These are phyloP conservation scores for Oreochromis niloticus DNA, from an alignment of 2,113 vertebrate genomes.

Conservation along the genomic window DNA sequence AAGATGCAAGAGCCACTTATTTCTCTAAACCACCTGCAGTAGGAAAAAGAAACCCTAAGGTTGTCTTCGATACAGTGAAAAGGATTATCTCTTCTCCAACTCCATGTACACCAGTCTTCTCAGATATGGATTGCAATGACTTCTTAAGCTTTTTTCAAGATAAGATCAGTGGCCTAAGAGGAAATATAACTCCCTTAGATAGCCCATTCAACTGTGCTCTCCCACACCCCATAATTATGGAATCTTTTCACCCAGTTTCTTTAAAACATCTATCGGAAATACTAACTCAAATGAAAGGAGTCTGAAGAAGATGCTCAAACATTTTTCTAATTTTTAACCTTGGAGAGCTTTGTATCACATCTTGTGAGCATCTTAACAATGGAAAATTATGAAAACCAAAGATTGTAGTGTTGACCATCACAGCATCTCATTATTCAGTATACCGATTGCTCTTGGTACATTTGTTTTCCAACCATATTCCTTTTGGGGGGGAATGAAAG, in stretches of 20 bases:
- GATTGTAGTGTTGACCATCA: not conserved
- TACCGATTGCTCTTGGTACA: no score
- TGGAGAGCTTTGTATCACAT: not conserved
- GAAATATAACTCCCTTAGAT: not conserved
- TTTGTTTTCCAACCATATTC: no score
- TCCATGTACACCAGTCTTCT: no score
- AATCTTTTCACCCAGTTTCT: not conserved
- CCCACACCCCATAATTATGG: not conserved
- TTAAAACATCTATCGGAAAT: fast-evolving
- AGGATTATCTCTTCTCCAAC: not conserved
- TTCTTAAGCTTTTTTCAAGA: not conserved
- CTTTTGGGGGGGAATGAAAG: not conserved
- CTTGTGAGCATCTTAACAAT: not conserved
- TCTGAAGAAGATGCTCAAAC: not conserved
- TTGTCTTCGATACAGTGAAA: not conserved
- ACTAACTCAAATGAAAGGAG: not conserved
- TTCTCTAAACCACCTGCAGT: not conserved
- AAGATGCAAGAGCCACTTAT: not conserved
- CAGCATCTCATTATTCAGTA: not conserved
- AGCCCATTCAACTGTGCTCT: not conserved
- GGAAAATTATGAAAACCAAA: not conserved
- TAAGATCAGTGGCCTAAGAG: not conserved
- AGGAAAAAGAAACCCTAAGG: not conserved
- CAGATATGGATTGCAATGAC: not conserved
- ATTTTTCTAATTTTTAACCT: not conserved